Evolutionary conservation across 2,888 invertebrate species (phyloP).

Genomic region (Amphimallon solstitiale): DNA sequence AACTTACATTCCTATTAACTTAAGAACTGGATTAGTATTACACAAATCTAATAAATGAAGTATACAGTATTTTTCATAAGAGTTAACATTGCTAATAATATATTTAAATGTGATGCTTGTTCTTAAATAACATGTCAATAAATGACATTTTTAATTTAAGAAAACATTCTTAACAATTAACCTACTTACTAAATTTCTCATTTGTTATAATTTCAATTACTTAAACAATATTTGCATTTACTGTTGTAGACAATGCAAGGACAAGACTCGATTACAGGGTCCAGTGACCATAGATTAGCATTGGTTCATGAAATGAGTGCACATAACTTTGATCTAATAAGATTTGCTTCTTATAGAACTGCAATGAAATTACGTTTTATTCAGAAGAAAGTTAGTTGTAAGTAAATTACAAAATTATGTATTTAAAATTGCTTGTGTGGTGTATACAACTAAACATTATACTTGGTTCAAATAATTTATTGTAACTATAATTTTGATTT

Average conservation of each 20-base stretch:
- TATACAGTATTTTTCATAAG: not conserved
- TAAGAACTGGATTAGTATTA: not conserved
- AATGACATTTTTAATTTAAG: conserved; percentile 6
- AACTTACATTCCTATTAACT: not conserved
- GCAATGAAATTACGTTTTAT: conserved; percentile 97
- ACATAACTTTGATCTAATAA: conserved; percentile 94
- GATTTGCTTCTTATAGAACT: conserved; percentile 97
- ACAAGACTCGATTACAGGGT: conserved; percentile 58
- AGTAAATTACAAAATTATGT: conserved; percentile 63
- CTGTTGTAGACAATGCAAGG: conserved; percentile 55
- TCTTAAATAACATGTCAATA: conserved; percentile 3
- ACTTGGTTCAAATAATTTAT: too few relatives aligned
- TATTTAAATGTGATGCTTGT: not conserved
- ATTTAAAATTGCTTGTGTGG: not conserved
- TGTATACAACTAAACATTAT: too few relatives aligned
- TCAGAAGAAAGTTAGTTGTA: conserved; percentile 96
- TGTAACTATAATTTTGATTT: conserved; percentile 47
- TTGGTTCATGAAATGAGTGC: conserved; percentile 87
- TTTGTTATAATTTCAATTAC: not conserved
- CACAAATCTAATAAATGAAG: not conserved
- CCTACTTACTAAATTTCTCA: conserved; percentile 16
- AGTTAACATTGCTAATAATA: not conserved
- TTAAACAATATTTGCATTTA: conserved; percentile 4
- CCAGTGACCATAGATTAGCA: conserved; percentile 76
- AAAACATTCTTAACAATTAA: conserved; percentile 30